These are phyloP conservation scores for Lagodon rhomboides DNA, from an alignment of 2,797 vertebrate genomes.

Conservation along the genomic window DNA sequence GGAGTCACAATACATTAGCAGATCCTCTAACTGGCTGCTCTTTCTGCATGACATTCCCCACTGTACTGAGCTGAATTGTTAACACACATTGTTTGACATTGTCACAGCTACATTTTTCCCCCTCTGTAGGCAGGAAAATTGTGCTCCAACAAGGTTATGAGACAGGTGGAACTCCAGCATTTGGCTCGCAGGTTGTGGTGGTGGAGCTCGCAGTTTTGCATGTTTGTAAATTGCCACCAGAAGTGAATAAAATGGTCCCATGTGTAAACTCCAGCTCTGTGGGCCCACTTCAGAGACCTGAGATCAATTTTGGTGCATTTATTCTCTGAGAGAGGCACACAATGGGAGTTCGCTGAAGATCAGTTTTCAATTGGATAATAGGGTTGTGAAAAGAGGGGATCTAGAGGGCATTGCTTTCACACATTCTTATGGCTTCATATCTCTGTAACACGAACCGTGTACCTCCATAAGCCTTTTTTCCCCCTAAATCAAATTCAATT, in stretches of 20 bases:
- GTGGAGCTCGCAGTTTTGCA: slow-evolving; percentile 71
- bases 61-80: slow-evolving; percentile 71
- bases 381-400: slow-evolving; percentile 82
- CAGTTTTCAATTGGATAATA: slow-evolving; percentile 87
- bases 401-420: slow-evolving; percentile 84
- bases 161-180: slow-evolving; percentile 84
- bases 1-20: slow-evolving; percentile 84
- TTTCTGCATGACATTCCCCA: slow-evolving; percentile 72
- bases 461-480: slow-evolving; percentile 51
- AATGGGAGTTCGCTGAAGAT: slow-evolving; percentile 83
- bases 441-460: slow-evolving; percentile 75
- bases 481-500: slow-evolving; percentile 67
- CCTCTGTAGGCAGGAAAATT: slow-evolving; percentile 49
- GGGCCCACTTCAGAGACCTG: slow-evolving; percentile 82
- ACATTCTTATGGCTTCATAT: slow-evolving; percentile 84
- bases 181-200: slow-evolving; percentile 74
- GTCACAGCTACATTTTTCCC: slow-evolving; percentile 53
- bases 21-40: slow-evolving; percentile 62
- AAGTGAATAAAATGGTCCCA: slow-evolving; percentile 88
- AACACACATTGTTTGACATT: slow-evolving; percentile 78
- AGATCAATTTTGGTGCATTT: slow-evolving; percentile 87
- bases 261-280: slow-evolving; percentile 80
- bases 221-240: slow-evolving; percentile 88
- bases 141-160: slow-evolving; percentile 68
- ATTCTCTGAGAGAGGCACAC: slow-evolving; percentile 81